These are phyloP conservation scores for Dryobates pubescens DNA, from an alignment of 2,797 vertebrate species.

Conservation along the genomic window DNA sequence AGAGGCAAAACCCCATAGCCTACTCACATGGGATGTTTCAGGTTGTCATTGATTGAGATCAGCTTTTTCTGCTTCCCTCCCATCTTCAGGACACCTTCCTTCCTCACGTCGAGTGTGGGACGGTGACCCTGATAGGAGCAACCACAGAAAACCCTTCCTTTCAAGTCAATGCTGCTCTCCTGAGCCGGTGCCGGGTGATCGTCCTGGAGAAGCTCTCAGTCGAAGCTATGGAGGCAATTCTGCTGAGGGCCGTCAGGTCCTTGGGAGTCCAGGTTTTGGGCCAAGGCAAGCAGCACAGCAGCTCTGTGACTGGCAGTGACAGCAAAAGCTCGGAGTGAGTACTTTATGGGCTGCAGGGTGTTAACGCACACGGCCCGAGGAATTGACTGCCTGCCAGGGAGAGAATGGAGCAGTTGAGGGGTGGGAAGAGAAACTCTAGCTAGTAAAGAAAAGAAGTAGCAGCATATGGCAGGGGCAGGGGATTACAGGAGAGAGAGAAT, in stretches of 20 bases:
- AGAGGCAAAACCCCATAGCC: background rate
- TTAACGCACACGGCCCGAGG: slow-evolving; percentile 73
- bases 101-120: slow-evolving; percentile 96
- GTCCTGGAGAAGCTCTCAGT: slow-evolving; percentile 93
- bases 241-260: slow-evolving; percentile 83
- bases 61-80: slow-evolving; percentile 88
- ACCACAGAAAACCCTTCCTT: slow-evolving; percentile 99
- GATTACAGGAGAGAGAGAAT: slow-evolving; percentile 30
- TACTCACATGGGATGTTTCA: slow-evolving; percentile 84
- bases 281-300: slow-evolving; percentile 58
- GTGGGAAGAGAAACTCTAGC: slow-evolving; percentile 67
- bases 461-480: slow-evolving; percentile 24
- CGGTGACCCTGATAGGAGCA: slow-evolving; percentile 90
- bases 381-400: slow-evolving; percentile 76
- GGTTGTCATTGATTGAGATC: slow-evolving; percentile 79
- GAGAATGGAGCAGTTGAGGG: slow-evolving; percentile 54
- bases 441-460: slow-evolving; percentile 46
- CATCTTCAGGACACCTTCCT: slow-evolving; percentile 96
- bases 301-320: slow-evolving; percentile 59
- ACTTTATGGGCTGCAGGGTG: slow-evolving; percentile 77
- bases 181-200: slow-evolving; percentile 94
- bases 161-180: slow-evolving; percentile 92
- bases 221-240: slow-evolving; percentile 86
- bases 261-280: slow-evolving; percentile 85
- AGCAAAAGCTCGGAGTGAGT: slow-evolving; percentile 85